Evolutionary conservation across 2,797 vertebrate species (phyloP), one percentile per base, ranked within the genome.

Genomic region (Alfaro cultratus): DNA sequence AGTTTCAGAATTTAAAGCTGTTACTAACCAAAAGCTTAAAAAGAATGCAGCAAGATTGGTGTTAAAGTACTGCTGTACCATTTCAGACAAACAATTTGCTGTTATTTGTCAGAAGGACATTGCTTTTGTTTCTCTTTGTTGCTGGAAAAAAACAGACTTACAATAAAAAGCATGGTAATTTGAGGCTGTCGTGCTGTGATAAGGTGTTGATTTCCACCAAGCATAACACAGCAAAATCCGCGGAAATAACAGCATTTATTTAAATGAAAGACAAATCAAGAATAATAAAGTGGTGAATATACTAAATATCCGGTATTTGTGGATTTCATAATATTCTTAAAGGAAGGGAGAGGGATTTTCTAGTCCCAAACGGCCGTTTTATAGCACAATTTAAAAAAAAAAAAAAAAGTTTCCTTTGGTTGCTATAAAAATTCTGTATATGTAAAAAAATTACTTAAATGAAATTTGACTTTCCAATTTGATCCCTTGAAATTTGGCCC

Each of bases 111-210:
- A 84, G 39, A 36, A 36, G 51, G 29, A 73, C 5, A 1, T 53
- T 49, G 39, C 72, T 76, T 51, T 81, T 55, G 67, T 83, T 86
- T 86, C 80, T 70, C 74, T 49, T 18, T 73, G 62, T 74, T 77
- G 39, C 64, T 76, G 23, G 51, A 51, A 64, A 60, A 57, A 64
- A 41, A 67, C 16, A 53, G 26, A 47, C 60, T 55, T 80, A 51
- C 60, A 76, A 76, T 83, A 29, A 77, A 81, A 85, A 78, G n/a
- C 49, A 23, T 46, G 71, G 21, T 64, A 62, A 78, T 78, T 79
- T 57, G 36, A 10, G 75, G 26, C 1, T 12, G 70, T 77, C 57
- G 23, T 26, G 18, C 60, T 64, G 53, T 3, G 5, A 15, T 72
- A 29, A 86, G 62, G 67, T 76, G 73, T 55, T 85, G 71, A 79